Percentiles rank a stretch among this genome's conserved stretches.
phyloP scores from a whole-genome alignment of 2,888 invertebrate genomes.

The Ernsta delagoae region DNA sequence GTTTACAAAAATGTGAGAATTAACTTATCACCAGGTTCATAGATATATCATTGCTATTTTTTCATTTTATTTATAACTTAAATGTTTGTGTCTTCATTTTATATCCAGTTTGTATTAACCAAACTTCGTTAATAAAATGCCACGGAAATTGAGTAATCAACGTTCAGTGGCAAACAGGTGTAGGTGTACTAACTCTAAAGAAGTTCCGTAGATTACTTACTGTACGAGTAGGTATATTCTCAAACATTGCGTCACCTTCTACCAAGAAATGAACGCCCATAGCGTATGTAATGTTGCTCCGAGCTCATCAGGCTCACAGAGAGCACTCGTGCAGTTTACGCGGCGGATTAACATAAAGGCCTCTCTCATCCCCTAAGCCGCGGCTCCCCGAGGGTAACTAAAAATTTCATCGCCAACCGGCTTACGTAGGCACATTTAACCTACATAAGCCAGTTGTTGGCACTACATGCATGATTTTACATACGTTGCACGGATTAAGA shows the following conservation, averaged over 20 bases:
- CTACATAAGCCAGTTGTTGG: slow-evolving; percentile 6
- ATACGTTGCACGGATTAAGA: slow-evolving; percentile 4
- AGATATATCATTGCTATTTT: no score
- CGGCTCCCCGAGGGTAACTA: slow-evolving; percentile 43
- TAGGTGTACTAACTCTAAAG: no score
- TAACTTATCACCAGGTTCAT: no score
- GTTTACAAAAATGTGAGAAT: no score
- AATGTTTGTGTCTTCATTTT: no score
- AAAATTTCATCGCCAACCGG: slow-evolving; percentile 45
- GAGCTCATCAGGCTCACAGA: background rate
- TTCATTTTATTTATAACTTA: no score
- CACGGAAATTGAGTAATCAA: no score
- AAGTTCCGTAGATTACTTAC: no score
- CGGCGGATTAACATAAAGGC: slow-evolving; percentile 47
- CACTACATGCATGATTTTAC: slow-evolving; percentile 9
- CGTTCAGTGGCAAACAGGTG: no score
- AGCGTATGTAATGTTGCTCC: slow-evolving; percentile 12
- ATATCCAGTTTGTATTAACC: no score
- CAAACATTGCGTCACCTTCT: slow-evolving; percentile 3
- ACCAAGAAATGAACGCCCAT: slow-evolving; percentile 7
- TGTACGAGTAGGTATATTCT: no score
- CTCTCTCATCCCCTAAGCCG: slow-evolving; percentile 42
- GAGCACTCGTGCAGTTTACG: slow-evolving; percentile 39
- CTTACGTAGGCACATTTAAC: slow-evolving; percentile 35
- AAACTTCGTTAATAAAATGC: background rate